Base-by-base conservation (phyloP, 2,113 vertebrate genomes). In the Camarhynchus parvulus region DNA sequence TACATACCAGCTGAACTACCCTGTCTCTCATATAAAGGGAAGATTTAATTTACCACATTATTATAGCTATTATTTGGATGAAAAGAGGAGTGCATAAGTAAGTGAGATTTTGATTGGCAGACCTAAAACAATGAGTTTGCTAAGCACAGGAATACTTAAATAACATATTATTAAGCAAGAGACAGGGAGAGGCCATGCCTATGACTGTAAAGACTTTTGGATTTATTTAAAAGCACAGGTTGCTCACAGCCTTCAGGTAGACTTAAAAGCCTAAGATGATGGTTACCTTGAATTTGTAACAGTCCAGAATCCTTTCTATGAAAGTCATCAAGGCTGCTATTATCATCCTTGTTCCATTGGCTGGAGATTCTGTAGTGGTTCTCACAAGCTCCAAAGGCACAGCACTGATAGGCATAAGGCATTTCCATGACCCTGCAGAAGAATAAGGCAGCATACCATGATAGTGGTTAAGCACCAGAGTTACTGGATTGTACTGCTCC, bases 361-460 rank as follows among this genome's bases (percentile, higher is more conserved):
- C 92, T 98, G 53, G 97, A 93, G 70, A 98, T 90, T 96, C 98
- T 98, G 75, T 98, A 97, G 91, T 97, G 94, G 75, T 77, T 98
- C 91, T 99, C 98, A 95, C 98, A 99, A 58, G 95, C 97, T 81
- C 98, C 97, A 94, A 99, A 99, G 66, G 98, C 98, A 88, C 99
- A 99, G 80, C 99, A 99, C 94, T 99, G 99, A 82, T 99, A 99
- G 66, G 99, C 98, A 73, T 99, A 99, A 13, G 99, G 99, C 97
- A 99, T 98, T 98, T 99, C 99, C 97, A 99, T 98, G 77, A 99
- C 96, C 97, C 99, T 99, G 96, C 6, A 92, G 74, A 95, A 61
- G 49, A 96, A 92, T 44, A 89, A 96, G 75, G 78, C 86, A 95
- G 85, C 44, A 70, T 13, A 49, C 20, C 21, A 44, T n/a, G 24